Evolutionary conservation across 2,888 invertebrate genomes (phyloP).

Genomic region (Xestia sexstrigata): DNA sequence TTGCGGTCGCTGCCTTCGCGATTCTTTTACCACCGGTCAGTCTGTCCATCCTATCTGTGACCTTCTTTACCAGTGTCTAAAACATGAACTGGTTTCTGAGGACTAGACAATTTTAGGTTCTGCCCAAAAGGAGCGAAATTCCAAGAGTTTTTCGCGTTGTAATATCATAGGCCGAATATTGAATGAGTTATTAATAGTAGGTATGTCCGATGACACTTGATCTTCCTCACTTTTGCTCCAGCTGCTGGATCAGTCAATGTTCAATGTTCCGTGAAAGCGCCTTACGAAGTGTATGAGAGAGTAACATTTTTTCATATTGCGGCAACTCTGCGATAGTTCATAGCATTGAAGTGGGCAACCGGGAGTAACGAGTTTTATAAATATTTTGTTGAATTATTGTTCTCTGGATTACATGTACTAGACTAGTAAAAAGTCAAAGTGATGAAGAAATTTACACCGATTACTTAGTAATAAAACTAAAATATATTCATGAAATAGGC

Average conservation of each 20-base stretch:
- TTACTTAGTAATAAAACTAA: too few relatives aligned
- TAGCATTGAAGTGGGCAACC: conserved; percentile 20
- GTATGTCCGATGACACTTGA: conserved; percentile 25
- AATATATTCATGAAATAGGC: too few relatives aligned
- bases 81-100: background rate
- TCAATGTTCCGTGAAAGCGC: conserved; percentile 48
- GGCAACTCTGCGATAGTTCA: conserved; percentile 25
- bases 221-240: conserved; percentile 32
- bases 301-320: conserved; percentile 42
- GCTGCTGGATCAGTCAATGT: conserved; percentile 52
- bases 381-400: background rate
- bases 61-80: background rate
- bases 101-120: background rate
- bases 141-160: background rate
- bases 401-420: background rate
- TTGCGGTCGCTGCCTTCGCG: too few relatives aligned
- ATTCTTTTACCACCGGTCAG: too few relatives aligned
- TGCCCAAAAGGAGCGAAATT: background rate
- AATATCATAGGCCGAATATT: conserved; percentile 2
- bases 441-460: background rate
- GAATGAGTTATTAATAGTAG: conserved; percentile 32
- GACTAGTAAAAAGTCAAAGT: background rate
- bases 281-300: conserved; percentile 13
- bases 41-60: background rate
- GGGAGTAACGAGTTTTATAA: too few relatives aligned